Evolutionary conservation across 2,113 vertebrate species (phyloP).

Genomic region (Ceyx melanurus): DNA sequence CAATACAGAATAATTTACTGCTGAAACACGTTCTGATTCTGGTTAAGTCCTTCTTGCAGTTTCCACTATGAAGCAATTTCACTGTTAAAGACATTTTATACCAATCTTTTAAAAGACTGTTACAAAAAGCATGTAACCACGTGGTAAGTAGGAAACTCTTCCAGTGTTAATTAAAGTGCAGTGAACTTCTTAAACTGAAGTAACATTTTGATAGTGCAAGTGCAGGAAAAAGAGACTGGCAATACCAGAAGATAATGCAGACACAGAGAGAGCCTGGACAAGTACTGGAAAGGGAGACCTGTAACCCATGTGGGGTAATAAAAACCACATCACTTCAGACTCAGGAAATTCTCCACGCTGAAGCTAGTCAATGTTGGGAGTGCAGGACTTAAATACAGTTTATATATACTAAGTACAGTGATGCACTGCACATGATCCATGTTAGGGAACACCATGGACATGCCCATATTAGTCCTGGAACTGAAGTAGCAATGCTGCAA

Average conservation of each 20-base stretch:
- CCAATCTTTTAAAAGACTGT: neutral
- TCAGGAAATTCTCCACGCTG: neutral
- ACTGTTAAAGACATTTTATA: neutral
- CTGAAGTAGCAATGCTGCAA: neutral
- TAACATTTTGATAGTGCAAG: neutral
- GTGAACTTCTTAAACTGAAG: neutral
- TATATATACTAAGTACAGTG: neutral
- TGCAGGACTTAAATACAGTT: neutral
- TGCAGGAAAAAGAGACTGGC: neutral
- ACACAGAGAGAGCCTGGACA: neutral
- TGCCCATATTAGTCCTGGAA: neutral
- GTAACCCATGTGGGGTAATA: neutral
- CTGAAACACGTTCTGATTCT: neutral
- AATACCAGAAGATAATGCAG: neutral
- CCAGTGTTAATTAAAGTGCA: neutral
- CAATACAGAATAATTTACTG: neutral
- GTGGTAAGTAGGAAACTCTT: neutral
- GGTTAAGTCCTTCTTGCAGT: neutral
- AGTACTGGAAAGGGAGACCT: neutral
- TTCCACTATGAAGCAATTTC: neutral
- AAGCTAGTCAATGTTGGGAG: neutral
- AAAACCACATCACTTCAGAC: neutral
- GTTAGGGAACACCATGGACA: neutral
- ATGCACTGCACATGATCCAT: neutral
- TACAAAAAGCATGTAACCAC: neutral